Conservation (phyloP, 2,113 vertebrate species). For the Columba livia region DNA sequence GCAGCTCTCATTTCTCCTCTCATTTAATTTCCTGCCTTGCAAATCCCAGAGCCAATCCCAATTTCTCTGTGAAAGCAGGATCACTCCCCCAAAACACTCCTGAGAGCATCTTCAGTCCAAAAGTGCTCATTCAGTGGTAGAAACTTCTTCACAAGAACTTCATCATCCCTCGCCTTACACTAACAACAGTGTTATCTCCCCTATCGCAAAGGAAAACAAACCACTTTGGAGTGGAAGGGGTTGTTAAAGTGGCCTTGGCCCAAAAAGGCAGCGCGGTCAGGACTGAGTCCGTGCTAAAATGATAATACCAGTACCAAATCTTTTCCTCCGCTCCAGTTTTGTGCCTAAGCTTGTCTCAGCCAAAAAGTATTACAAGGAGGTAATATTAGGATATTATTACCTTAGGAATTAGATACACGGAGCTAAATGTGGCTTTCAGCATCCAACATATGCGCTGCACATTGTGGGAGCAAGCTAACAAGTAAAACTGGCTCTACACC, state of each 20-base stretch:
- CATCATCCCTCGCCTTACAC: not conserved
- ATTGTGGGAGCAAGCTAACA: not conserved
- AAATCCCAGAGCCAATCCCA: not conserved
- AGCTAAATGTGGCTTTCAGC: not conserved
- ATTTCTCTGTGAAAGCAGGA: not conserved
- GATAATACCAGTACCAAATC: not conserved
- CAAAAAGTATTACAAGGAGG: not conserved
- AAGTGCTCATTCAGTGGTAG: not conserved
- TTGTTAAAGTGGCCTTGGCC: constrained; percentile 16
- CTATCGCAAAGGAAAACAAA: constrained; percentile 32
- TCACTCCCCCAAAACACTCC: not conserved
- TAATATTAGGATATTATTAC: not conserved
- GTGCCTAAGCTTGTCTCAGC: not conserved
- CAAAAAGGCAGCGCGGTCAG: not conserved
- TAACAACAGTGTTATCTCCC: constrained; percentile 45
- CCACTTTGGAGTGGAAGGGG: not conserved
- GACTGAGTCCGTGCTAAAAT: not conserved
- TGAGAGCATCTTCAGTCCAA: not conserved
- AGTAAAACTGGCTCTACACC: not conserved
- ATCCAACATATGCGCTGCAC: not conserved
- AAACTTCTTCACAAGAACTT: not conserved
- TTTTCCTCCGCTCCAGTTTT: not conserved
- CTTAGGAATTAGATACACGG: not conserved
- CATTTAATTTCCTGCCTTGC: not conserved
- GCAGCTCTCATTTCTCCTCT: not conserved